phyloP scores from a whole-genome alignment of 2,113 vertebrate species.

The Oryzias celebensis region DNA sequence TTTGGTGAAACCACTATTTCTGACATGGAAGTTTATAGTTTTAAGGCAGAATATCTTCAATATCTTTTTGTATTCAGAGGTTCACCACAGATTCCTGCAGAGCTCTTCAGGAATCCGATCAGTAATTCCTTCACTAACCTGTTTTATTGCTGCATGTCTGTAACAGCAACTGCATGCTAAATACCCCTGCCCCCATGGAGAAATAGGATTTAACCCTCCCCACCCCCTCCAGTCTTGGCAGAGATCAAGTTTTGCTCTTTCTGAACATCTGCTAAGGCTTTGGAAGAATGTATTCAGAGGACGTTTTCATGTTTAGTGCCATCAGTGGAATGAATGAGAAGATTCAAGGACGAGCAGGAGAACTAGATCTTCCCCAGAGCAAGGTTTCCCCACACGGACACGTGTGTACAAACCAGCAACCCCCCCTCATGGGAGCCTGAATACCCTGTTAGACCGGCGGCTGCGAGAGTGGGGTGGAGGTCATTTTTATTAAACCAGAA shows the following conservation, averaged over 20 bases:
- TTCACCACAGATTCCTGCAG: too few species aligned
- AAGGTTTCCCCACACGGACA: constrained; percentile 39
- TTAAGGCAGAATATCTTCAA: too few species aligned
- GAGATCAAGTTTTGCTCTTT: not conserved
- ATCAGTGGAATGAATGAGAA: constrained; percentile 32
- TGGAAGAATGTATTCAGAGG: not conserved
- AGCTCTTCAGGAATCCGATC: not conserved
- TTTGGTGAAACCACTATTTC: too few species aligned
- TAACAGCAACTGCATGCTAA: not conserved
- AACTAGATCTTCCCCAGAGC: constrained; percentile 46
- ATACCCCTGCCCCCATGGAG: not conserved
- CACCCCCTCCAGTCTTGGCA: not conserved
- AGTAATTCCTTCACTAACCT: too few species aligned
- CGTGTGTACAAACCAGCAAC: constrained; percentile 9
- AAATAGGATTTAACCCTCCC: not conserved
- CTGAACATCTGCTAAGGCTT: not conserved
- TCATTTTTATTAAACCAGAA: constrained; percentile 49
- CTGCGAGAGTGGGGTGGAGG: not conserved
- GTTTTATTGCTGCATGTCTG: not conserved
- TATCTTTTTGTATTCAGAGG: too few species aligned
- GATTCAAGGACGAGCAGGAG: constrained; percentile 51
- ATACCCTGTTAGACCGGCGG: constrained; percentile 21
- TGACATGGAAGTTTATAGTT: too few species aligned
- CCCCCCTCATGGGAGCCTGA: constrained; percentile 24
- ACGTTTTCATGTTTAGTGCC: constrained; percentile 11